Evolutionary conservation across 2,113 vertebrate genomes (phyloP).

Genomic region (Aldabrachelys gigantea): DNA sequence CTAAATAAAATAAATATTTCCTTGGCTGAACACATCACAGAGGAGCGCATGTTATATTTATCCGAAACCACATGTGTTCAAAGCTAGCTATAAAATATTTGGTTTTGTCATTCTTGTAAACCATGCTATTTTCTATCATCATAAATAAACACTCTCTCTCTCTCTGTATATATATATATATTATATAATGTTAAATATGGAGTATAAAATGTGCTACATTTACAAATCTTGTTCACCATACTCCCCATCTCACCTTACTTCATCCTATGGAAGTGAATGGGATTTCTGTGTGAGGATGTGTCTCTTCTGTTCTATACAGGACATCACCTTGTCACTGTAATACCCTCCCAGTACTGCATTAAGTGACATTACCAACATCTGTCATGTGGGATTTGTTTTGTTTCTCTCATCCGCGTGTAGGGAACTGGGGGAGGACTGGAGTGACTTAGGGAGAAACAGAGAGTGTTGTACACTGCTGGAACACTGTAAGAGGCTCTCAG

Average conservation of each 20-base stretch:
- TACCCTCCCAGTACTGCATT: not conserved
- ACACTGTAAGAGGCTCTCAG: not conserved
- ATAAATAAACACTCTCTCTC: not conserved
- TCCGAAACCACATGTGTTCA: accelerated
- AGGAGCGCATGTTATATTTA: not conserved
- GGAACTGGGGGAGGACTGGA: too few species aligned
- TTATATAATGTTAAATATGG: not conserved
- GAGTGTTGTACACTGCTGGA: not conserved
- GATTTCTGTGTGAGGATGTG: not conserved
- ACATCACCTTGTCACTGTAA: too few species aligned
- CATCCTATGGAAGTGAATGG: not conserved
- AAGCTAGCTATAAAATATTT: conserved; percentile 19
- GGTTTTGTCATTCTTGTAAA: not conserved
- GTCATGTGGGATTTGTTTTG: not conserved
- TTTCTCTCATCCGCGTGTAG: too few species aligned
- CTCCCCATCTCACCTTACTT: not conserved
- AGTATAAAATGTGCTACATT: not conserved
- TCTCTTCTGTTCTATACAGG: not conserved
- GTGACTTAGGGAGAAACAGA: not conserved
- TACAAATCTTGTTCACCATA: not conserved
- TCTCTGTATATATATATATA: too few species aligned
- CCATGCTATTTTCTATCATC: not conserved
- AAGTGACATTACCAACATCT: not conserved
- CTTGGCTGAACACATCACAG: not conserved
- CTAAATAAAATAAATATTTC: not conserved